These are phyloP conservation scores for Pelagia noctiluca DNA, from an alignment of 30 jellyfish, hydroid and myxozoan species.

Conservation along the genomic window DNA sequence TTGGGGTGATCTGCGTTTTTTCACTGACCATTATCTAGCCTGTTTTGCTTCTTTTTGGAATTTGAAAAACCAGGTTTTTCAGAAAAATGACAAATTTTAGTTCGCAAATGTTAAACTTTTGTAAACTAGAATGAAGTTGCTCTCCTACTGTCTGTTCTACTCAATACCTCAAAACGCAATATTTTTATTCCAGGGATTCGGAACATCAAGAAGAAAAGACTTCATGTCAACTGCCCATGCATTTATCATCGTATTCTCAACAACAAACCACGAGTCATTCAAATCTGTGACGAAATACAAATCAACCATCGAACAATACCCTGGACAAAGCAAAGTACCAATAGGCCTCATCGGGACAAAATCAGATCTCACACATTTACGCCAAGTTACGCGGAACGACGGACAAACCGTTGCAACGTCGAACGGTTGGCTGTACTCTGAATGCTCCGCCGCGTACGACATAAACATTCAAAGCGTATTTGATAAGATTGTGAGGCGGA, in stretches of 20 bases:
- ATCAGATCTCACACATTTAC: conserved; percentile 63
- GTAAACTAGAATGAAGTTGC: too few relatives aligned
- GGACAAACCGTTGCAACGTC: conserved; percentile 56
- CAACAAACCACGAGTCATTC: conserved; percentile 57
- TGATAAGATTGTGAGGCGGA: conserved; percentile 46
- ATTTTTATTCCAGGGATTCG: conserved; percentile 46
- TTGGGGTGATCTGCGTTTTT: too few relatives aligned
- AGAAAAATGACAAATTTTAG: too few relatives aligned
- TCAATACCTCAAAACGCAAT: too few relatives aligned
- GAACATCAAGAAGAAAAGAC: conserved; percentile 55
- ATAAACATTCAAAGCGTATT: conserved; percentile 53
- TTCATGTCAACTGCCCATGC: conserved; percentile 67
- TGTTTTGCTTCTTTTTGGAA: too few relatives aligned
- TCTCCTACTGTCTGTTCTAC: too few relatives aligned
- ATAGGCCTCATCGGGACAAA: conserved; percentile 77
- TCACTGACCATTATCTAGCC: too few relatives aligned
- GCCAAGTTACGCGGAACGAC: conserved; percentile 63
- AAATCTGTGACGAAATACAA: conserved; percentile 52
- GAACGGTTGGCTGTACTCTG: conserved; percentile 66
- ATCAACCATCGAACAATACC: conserved; percentile 35
- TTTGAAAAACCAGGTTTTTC: too few relatives aligned
- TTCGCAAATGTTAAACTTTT: too few relatives aligned
- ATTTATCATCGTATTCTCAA: conserved; percentile 61
- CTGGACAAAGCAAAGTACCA: conserved; percentile 23
- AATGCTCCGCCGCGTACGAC: conserved; percentile 75